phyloP scores from a whole-genome alignment of 2,888 invertebrate species.

The Harpalus rubripes region DNA sequence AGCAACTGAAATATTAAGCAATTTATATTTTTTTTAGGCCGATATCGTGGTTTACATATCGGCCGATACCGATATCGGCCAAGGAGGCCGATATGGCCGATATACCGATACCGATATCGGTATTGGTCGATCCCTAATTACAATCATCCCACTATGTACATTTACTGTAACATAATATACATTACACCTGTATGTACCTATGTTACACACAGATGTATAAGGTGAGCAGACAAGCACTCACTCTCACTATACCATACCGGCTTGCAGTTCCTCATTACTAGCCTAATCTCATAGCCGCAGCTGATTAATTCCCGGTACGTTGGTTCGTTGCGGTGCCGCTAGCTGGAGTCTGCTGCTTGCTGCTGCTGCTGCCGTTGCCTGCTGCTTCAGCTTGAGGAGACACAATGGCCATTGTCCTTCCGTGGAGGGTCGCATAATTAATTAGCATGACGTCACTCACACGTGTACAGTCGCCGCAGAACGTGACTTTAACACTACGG shows the following conservation, averaged over 20 bases:
- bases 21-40: too few relatives aligned
- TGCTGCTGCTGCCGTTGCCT: slow-evolving; percentile 69
- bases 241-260: neutral
- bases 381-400: slow-evolving; percentile 70
- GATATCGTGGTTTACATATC: too few relatives aligned
- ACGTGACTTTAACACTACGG: slow-evolving; percentile 44
- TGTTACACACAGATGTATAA: too few relatives aligned
- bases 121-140: too few relatives aligned
- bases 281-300: slow-evolving; percentile 54
- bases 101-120: too few relatives aligned
- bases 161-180: too few relatives aligned
- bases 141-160: too few relatives aligned
- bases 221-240: too few relatives aligned
- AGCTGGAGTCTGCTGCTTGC: slow-evolving; percentile 47
- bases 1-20: too few relatives aligned
- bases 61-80: too few relatives aligned
- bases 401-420: slow-evolving; percentile 73
- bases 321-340: slow-evolving; percentile 69
- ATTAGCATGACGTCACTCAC: slow-evolving; percentile 64
- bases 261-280: slow-evolving; percentile 48
- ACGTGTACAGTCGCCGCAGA: slow-evolving; percentile 35
- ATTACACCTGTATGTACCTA: too few relatives aligned
- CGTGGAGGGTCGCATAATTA: slow-evolving; percentile 71
- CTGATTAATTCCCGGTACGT: slow-evolving; percentile 60
- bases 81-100: too few relatives aligned